A percentile compares a stretch with the other conserved stretches of the same genome.
These are phyloP conservation scores for Microtus richardsoni DNA, from an alignment of 2,113 vertebrate genomes.

Conservation along the genomic window DNA sequence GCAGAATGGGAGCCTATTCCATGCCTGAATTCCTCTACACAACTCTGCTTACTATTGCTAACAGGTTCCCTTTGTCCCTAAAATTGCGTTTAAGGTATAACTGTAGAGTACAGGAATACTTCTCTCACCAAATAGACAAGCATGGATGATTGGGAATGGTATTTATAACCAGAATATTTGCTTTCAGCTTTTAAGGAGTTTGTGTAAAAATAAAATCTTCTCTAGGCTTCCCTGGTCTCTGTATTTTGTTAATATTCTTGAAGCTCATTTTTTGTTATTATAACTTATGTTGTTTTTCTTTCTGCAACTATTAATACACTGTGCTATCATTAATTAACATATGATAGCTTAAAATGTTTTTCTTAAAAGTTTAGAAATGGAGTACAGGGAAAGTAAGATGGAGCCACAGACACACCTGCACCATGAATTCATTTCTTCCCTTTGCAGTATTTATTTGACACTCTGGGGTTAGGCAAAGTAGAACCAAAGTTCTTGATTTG, in stretches of 20 bases:
- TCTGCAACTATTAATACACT: slow-evolving; percentile 20
- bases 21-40: neutral
- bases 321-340: slow-evolving; percentile 48
- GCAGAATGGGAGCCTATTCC: neutral
- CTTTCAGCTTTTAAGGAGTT: neutral
- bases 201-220: neutral
- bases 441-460: neutral
- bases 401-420: neutral
- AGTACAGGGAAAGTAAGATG: too few species aligned
- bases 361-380: slow-evolving; percentile 33
- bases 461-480: neutral
- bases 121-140: neutral
- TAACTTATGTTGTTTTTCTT: neutral
- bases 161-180: neutral
- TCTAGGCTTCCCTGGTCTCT: neutral
- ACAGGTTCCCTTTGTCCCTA: neutral
- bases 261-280: neutral
- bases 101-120: neutral
- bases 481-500: slow-evolving; percentile 45
- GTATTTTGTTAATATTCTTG: slow-evolving; percentile 23
- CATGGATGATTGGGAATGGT: neutral
- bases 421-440: neutral
- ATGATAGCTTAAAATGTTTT: slow-evolving; percentile 60
- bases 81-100: neutral
- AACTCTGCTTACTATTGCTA: neutral